Conservation (phyloP, 2,888 invertebrate genomes). For the Lasioglossum vierecki region DNA sequence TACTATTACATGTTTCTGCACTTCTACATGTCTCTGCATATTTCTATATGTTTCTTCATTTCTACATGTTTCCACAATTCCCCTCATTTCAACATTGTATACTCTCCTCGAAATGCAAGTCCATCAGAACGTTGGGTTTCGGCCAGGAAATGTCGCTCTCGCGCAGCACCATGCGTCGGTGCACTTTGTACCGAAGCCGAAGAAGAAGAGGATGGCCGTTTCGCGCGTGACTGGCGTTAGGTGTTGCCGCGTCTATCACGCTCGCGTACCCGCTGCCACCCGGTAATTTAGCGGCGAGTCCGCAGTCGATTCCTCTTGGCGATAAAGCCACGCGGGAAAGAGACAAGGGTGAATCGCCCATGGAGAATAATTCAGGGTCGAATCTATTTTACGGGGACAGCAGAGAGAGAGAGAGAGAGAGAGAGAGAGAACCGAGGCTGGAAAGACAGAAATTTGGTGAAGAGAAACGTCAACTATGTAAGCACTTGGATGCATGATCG, state of each 20-base stretch:
- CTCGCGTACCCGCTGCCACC: constrained; percentile 69
- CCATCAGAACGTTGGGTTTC: neutral
- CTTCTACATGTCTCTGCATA: too few species aligned
- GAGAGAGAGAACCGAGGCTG: constrained; percentile 25
- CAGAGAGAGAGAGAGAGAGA: neutral
- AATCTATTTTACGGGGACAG: constrained; percentile 70
- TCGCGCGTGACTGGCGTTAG: constrained; percentile 73
- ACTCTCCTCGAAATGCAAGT: neutral
- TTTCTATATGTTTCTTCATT: too few species aligned
- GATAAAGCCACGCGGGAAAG: constrained; percentile 72
- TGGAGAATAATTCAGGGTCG: constrained; percentile 79
- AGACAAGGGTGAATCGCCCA: constrained; percentile 59
- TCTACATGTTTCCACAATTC: too few species aligned
- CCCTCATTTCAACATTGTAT: too few species aligned
- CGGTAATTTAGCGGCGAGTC: constrained; percentile 79
- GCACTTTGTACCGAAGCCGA: constrained; percentile 52
- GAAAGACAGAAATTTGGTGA: constrained; percentile 66
- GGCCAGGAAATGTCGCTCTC: neutral
- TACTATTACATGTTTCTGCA: too few species aligned
- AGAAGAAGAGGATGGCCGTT: constrained; percentile 25
- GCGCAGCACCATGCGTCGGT: constrained; percentile 25
- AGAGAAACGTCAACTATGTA: neutral
- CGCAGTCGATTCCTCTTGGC: constrained; percentile 75
- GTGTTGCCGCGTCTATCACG: constrained; percentile 73
- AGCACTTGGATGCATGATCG: too few species aligned